A percentile compares a stretch with the other conserved stretches of the same genome.
phyloP scores from a whole-genome alignment of 2,113 vertebrate genomes.

The Scatophagus argus region DNA sequence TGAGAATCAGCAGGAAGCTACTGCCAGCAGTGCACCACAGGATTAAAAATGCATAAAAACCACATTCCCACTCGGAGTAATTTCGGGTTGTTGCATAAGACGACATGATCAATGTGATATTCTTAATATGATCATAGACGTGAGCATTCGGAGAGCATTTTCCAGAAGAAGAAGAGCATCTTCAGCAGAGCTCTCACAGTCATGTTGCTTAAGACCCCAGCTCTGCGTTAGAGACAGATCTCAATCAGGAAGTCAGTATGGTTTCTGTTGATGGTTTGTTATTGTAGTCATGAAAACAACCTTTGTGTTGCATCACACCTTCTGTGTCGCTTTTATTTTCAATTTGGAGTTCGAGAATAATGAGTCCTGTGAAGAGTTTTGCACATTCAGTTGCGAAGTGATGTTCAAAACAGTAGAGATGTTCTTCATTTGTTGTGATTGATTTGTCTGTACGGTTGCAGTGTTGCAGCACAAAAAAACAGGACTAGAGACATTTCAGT shows the following conservation, averaged over 20 bases:
- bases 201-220: not conserved
- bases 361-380: not conserved
- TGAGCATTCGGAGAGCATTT: conserved; percentile 7
- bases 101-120: not conserved
- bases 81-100: not conserved
- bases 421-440: conserved; percentile 11
- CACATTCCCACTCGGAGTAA: conserved; percentile 3
- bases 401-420: not conserved
- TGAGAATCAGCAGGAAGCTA: not conserved
- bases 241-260: not conserved
- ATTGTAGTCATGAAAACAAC: not conserved
- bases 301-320: not conserved
- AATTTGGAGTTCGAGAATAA: not conserved
- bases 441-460: conserved; percentile 2
- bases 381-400: not conserved
- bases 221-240: conserved; percentile 10
- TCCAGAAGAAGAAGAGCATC: not conserved
- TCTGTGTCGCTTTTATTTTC: not conserved
- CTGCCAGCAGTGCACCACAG: conserved; percentile 1
- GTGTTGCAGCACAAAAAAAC: not conserved
- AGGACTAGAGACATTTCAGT: conserved; percentile 20
- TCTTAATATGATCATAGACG: not conserved
- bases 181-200: not conserved
- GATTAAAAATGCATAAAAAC: conserved; percentile 19
- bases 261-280: not conserved